phyloP scores from a whole-genome alignment of 2,888 invertebrate species.

The Aelia acuminata region DNA sequence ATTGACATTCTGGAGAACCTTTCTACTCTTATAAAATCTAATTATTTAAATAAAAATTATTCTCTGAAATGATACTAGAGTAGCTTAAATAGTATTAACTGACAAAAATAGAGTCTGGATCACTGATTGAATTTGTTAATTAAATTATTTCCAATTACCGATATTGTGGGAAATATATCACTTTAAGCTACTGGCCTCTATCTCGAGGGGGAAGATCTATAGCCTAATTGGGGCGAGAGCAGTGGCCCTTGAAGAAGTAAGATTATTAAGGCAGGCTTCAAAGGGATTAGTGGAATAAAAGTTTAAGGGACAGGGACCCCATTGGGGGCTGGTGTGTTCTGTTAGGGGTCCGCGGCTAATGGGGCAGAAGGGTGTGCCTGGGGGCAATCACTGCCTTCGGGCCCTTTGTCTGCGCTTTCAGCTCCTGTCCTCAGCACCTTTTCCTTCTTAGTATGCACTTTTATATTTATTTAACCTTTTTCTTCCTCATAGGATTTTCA shows the following conservation, averaged over 20 bases:
- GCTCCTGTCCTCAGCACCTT: conserved; percentile 18
- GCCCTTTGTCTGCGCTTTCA: conserved; percentile 41
- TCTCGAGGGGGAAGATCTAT: not conserved
- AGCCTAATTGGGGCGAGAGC: not conserved
- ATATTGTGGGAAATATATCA: not conserved
- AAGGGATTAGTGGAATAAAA: conserved; percentile 50
- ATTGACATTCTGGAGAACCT: too few species aligned
- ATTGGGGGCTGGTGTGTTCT: not conserved
- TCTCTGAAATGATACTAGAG: too few species aligned
- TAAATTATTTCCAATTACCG: not conserved
- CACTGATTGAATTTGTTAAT: not conserved
- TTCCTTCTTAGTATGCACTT: conserved; percentile 27
- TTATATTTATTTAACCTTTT: conserved; percentile 19
- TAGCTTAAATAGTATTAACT: not conserved
- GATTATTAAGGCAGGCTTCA: conserved; percentile 35
- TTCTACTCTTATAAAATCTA: too few species aligned
- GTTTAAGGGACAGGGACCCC: conserved; percentile 33
- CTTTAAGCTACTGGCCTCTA: not conserved
- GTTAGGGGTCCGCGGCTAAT: not conserved
- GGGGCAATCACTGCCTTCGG: conserved; percentile 13
- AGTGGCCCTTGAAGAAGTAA: conserved; percentile 5
- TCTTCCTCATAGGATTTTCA: not conserved
- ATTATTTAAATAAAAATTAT: too few species aligned
- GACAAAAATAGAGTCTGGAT: not conserved
- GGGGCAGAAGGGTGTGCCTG: conserved; percentile 25